Evolutionary conservation across 2,113 vertebrate species (phyloP).

Genomic region (Scolopax mira): DNA sequence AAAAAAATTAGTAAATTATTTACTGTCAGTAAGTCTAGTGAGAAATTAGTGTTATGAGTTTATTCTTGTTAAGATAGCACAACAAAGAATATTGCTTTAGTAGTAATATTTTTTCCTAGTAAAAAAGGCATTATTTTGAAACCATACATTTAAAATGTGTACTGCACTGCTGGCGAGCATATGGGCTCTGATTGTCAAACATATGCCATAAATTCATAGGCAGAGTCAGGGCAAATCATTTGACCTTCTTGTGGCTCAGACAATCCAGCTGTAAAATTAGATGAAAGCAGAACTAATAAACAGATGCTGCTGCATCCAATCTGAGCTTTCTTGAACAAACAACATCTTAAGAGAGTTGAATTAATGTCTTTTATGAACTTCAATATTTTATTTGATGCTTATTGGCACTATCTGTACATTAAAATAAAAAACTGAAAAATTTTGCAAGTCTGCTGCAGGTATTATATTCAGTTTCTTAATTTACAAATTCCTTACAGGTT

Average conservation of each 20-base stretch:
- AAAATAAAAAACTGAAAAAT: not conserved
- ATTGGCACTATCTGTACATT: not conserved
- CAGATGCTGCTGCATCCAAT: constrained; percentile 55
- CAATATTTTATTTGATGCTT: not conserved
- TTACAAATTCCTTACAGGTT: not conserved
- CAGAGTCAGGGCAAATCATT: constrained; percentile 60
- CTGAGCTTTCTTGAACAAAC: constrained; percentile 45
- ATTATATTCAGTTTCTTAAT: not conserved
- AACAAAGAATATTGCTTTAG: not conserved
- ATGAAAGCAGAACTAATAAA: constrained; percentile 63
- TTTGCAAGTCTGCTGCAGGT: not conserved
- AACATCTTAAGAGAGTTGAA: constrained; percentile 11
- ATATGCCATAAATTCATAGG: constrained; percentile 63
- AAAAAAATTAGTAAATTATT: not conserved
- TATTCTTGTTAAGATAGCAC: not conserved
- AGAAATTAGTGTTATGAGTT: not conserved
- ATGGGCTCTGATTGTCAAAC: constrained; percentile 49
- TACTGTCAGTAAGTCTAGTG: not conserved
- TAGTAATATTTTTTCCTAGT: not conserved
- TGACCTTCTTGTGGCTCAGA: constrained; percentile 55
- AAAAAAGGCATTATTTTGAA: not conserved
- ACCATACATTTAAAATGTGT: not conserved
- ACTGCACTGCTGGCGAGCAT: constrained; percentile 42
- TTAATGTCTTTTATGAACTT: not conserved
- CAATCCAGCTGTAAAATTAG: constrained; percentile 69